Conservation (phyloP, 2,113 vertebrate genomes). For the Chrysochloris asiatica region DNA sequence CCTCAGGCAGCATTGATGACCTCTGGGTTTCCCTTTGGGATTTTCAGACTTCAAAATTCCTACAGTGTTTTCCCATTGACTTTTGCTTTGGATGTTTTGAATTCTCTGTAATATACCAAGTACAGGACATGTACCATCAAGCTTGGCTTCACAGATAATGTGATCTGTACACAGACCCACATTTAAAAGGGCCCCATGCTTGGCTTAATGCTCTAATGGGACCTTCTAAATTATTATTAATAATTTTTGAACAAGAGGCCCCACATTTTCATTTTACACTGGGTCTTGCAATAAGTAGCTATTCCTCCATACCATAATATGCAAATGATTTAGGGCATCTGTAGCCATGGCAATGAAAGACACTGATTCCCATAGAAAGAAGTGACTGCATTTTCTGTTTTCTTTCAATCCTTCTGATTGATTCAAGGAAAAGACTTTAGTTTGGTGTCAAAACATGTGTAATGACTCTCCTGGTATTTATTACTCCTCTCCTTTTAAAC, state of each 20-base stretch:
- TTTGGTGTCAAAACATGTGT: background rate
- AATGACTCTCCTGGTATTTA: background rate
- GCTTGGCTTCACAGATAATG: background rate
- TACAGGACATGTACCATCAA: fast-evolving
- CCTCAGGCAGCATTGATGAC: background rate
- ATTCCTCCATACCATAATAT: background rate
- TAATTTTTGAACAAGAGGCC: background rate
- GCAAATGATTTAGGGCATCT: background rate
- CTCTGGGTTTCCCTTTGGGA: background rate
- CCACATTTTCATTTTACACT: background rate
- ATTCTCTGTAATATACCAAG: background rate
- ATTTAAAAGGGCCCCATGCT: background rate
- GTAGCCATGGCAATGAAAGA: background rate
- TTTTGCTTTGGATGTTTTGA: background rate
- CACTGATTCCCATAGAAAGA: background rate
- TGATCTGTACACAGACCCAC: background rate
- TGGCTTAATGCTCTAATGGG: background rate
- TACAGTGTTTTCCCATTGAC: background rate
- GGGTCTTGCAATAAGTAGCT: too few relatives aligned
- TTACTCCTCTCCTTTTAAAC: background rate
- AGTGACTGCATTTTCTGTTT: background rate
- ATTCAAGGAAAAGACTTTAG: conserved; percentile 14
- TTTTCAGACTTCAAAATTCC: background rate
- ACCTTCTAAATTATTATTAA: background rate
- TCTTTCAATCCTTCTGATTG: background rate